These are phyloP conservation scores for Notocelia uddmanniana DNA, from an alignment of 2,888 invertebrate genomes.

Conservation along the genomic window DNA sequence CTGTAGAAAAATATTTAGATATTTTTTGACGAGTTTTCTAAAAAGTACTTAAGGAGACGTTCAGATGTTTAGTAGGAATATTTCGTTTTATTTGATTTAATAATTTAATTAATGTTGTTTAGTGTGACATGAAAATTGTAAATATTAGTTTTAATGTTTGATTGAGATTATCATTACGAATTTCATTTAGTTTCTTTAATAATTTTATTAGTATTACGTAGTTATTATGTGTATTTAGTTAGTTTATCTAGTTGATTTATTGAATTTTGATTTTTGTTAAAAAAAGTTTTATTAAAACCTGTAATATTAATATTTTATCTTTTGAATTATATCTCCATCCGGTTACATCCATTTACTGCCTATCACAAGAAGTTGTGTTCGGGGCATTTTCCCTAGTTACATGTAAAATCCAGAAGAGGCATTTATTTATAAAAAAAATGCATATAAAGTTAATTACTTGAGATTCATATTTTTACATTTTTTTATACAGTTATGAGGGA, in stretches of 20 bases:
- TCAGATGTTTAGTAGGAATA: constrained; percentile 48
- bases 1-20: constrained; percentile 54
- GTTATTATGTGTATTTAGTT: constrained; percentile 41
- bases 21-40: constrained; percentile 62
- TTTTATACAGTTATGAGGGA: too few relatives aligned
- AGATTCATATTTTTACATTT: background rate
- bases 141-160: constrained; percentile 41
- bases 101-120: constrained; percentile 12
- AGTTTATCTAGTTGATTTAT: constrained; percentile 45
- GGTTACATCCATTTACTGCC: constrained; percentile 2
- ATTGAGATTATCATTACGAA: constrained; percentile 52
- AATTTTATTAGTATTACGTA: constrained; percentile 40
- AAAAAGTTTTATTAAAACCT: constrained; percentile 48
- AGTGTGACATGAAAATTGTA: constrained; percentile 40
- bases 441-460: background rate
- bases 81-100: constrained; percentile 38
- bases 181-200: constrained; percentile 49
- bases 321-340: constrained; percentile 50
- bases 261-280: constrained; percentile 46
- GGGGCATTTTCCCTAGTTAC: background rate
- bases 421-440: background rate
- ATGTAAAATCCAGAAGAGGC: background rate
- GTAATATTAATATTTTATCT: constrained; percentile 51
- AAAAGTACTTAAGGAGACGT: constrained; percentile 54
- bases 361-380: background rate